These are phyloP conservation scores for Timema cristinae DNA, from an alignment of 2,888 invertebrate species.

Conservation along the genomic window DNA sequence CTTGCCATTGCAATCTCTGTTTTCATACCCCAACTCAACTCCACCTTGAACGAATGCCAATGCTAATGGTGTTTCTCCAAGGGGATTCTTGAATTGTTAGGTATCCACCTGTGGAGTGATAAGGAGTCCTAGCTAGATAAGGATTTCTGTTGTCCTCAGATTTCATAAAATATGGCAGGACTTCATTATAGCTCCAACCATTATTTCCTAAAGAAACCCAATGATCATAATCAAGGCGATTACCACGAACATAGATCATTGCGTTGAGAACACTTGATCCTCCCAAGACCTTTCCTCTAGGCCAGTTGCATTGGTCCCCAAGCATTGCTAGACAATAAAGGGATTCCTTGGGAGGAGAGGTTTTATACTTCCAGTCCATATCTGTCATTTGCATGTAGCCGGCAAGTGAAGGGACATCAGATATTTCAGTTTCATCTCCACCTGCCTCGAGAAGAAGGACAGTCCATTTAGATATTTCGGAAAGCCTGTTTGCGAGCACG, in stretches of 20 bases:
- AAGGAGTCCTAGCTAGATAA: slow-evolving; percentile 67
- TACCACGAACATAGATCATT: slow-evolving; percentile 89
- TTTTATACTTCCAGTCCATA: slow-evolving; percentile 90
- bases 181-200: slow-evolving; percentile 82
- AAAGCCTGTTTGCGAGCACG: slow-evolving; percentile 78
- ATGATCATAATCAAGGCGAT: slow-evolving; percentile 77
- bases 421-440: slow-evolving; percentile 82
- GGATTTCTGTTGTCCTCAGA: slow-evolving; percentile 87
- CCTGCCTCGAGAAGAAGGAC: slow-evolving; percentile 82
- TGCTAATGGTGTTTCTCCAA: slow-evolving; percentile 76
- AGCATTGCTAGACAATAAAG: slow-evolving; percentile 86
- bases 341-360: slow-evolving; percentile 69
- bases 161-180: slow-evolving; percentile 79
- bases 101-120: slow-evolving; percentile 75
- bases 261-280: slow-evolving; percentile 85
- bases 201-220: slow-evolving; percentile 80
- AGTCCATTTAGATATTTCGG: slow-evolving; percentile 76
- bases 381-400: slow-evolving; percentile 81
- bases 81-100: slow-evolving; percentile 74
- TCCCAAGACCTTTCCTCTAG: slow-evolving; percentile 83
- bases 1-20: slow-evolving; percentile 76
- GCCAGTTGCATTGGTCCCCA: slow-evolving; percentile 86
- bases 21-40: slow-evolving; percentile 74
- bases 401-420: slow-evolving; percentile 80
- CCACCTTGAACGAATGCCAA: slow-evolving; percentile 81